phyloP scores from a whole-genome alignment of 2,113 vertebrate species.

The Brienomyrus longianalis region DNA sequence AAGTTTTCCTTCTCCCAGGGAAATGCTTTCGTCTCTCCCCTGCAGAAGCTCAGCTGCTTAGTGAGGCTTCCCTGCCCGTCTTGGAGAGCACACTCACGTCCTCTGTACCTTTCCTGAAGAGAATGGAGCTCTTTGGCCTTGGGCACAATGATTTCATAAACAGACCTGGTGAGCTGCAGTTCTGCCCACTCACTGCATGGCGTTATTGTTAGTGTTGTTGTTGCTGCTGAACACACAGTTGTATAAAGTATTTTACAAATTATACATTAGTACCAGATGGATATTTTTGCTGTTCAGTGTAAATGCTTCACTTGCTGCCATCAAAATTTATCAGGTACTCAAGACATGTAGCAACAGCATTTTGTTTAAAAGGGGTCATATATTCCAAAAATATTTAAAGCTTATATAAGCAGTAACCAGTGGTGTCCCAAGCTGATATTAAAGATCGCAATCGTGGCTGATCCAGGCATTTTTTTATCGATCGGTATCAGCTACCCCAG shows the following conservation, averaged over 20 bases:
- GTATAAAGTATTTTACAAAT: background rate
- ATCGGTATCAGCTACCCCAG: background rate
- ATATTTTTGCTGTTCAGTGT: background rate
- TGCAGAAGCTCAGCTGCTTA: conserved; percentile 53
- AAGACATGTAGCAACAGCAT: background rate
- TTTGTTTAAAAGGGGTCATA: background rate
- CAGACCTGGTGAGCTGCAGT: conserved; percentile 63
- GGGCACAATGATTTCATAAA: conserved; percentile 74
- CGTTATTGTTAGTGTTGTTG: background rate
- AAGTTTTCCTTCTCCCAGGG: conserved; percentile 49
- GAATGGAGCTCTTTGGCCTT: conserved; percentile 74
- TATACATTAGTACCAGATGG: background rate
- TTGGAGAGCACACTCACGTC: conserved; percentile 72
- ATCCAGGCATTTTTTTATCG: background rate
- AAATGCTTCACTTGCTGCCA: background rate
- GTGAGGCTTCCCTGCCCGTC: conserved; percentile 55
- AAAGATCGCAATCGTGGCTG: background rate
- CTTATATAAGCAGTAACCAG: background rate
- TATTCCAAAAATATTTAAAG: background rate
- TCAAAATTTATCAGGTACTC: background rate
- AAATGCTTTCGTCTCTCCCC: conserved; percentile 82
- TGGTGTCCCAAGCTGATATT: background rate
- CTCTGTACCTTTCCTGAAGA: conserved; percentile 77
- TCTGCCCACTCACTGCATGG: background rate
- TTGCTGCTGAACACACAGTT: background rate